These are phyloP conservation scores for Euwallacea similis DNA, from an alignment of 1,140 invertebrate species.

Conservation along the genomic window DNA sequence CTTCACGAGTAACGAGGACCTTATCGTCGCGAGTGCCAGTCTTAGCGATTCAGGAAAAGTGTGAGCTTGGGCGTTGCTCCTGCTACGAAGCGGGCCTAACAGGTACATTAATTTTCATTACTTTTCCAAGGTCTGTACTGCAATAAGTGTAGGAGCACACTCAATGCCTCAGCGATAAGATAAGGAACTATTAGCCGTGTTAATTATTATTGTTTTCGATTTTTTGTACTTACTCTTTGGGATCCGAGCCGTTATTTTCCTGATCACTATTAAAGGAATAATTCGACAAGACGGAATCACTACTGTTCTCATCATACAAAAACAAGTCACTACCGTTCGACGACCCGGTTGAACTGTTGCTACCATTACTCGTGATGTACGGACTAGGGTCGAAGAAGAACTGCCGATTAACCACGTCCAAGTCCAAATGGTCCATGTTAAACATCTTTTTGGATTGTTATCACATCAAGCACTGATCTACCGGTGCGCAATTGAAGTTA, in stretches of 20 bases:
- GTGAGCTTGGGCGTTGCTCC: too few relatives aligned
- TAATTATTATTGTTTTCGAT: too few relatives aligned
- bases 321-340: slow-evolving; percentile 57
- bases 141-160: too few relatives aligned
- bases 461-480: not conserved
- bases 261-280: slow-evolving; percentile 61
- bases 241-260: slow-evolving; percentile 57
- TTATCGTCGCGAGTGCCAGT: too few relatives aligned
- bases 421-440: slow-evolving; percentile 59
- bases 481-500: too few relatives aligned
- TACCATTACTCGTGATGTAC: slow-evolving; percentile 51
- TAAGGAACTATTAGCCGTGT: too few relatives aligned
- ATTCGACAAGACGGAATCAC: slow-evolving; percentile 58
- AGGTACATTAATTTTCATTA: too few relatives aligned
- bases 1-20: too few relatives aligned
- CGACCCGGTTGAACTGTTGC: slow-evolving; percentile 48
- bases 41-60: too few relatives aligned
- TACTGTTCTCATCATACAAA: slow-evolving; percentile 58
- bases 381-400: slow-evolving; percentile 59
- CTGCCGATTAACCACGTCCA: slow-evolving; percentile 59
- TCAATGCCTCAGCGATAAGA: too few relatives aligned
- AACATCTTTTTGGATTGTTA: slow-evolving; percentile 38
- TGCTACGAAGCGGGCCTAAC: too few relatives aligned
- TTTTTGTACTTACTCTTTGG: slow-evolving; percentile 52
- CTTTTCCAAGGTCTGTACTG: too few relatives aligned